A percentile compares a stretch with the other conserved stretches of the same genome.
These are phyloP conservation scores for Eptatretus atami DNA, from an alignment of 2,797 vertebrate genomes.

Conservation along the genomic window DNA sequence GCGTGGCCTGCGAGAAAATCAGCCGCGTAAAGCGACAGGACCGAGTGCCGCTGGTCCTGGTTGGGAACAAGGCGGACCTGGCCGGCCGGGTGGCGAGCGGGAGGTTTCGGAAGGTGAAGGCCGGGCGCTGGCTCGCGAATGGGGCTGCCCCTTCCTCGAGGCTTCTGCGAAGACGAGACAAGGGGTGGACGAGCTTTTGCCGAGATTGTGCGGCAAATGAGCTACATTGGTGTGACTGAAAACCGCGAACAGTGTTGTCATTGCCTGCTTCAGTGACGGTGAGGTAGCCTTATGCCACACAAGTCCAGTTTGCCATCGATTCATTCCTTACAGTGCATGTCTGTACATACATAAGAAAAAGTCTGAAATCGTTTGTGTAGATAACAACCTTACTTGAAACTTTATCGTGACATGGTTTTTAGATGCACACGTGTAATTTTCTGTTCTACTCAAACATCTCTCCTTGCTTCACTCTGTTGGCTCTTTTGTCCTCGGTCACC, in stretches of 20 bases:
- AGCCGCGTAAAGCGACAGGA: slow-evolving; percentile 2
- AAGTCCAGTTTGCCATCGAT: too few relatives aligned
- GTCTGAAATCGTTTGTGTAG: too few relatives aligned
- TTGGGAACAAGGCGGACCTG: slow-evolving; percentile 3
- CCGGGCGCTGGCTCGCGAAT: slow-evolving; percentile 3
- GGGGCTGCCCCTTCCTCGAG: slow-evolving; percentile 4
- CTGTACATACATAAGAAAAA: too few relatives aligned
- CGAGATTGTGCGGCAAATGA: slow-evolving; percentile 3
- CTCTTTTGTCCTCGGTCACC: too few relatives aligned
- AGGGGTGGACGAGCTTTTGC: slow-evolving; percentile 2
- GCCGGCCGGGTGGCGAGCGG: background rate
- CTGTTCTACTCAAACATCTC: too few relatives aligned
- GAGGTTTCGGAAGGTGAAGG: slow-evolving; percentile 1
- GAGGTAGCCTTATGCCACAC: too few relatives aligned
- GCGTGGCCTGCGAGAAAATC: background rate
- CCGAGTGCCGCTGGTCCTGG: background rate
- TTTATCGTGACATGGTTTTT: too few relatives aligned
- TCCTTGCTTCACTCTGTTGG: too few relatives aligned
- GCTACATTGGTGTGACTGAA: background rate
- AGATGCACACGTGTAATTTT: too few relatives aligned
- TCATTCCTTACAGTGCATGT: too few relatives aligned
- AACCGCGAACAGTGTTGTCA: background rate
- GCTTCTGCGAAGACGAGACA: slow-evolving; percentile 3
- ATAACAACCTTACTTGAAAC: too few relatives aligned
- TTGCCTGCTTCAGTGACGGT: slow-evolving; percentile 3